Conservation (phyloP, 2,888 invertebrate genomes). For the Resseliella maxima region DNA sequence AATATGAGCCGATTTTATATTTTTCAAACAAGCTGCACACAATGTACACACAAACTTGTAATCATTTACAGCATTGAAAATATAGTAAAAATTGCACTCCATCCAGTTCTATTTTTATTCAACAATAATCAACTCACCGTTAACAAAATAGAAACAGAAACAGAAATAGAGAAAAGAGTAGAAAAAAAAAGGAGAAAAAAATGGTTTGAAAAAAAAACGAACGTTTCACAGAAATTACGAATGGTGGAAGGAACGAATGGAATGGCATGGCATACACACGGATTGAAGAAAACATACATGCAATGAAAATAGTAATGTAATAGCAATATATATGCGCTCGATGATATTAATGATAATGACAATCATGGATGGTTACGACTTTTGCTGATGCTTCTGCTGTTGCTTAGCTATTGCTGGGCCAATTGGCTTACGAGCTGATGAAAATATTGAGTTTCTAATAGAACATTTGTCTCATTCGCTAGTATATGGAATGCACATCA, state of each 20-base stretch:
- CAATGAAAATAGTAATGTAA: conserved; percentile 50
- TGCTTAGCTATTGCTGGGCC: not conserved
- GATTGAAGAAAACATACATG: not conserved
- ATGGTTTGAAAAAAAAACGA: no score
- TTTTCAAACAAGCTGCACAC: not conserved
- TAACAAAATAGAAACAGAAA: conserved; percentile 25
- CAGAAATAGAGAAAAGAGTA: not conserved
- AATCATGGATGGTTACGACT: conserved; percentile 44
- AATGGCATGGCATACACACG: not conserved
- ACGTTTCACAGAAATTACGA: not conserved
- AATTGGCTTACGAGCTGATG: not conserved
- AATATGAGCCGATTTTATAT: not conserved
- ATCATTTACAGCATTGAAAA: conserved; percentile 34
- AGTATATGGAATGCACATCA: not conserved
- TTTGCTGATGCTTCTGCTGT: conserved; percentile 11
- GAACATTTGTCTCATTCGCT: not conserved
- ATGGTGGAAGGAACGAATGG: not conserved
- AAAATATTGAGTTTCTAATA: conserved; percentile 27
- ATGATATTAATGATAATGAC: conserved; percentile 51
- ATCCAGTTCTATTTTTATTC: conserved; percentile 51
- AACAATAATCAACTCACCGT: conserved; percentile 47
- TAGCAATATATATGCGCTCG: conserved; percentile 46
- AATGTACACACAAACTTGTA: conserved; percentile 48
- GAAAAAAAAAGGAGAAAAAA: not conserved
- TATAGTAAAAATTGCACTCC: conserved; percentile 21